These are phyloP conservation scores for Mesochorus sp. DNA, from an alignment of 2,888 invertebrate species.

Conservation along the genomic window DNA sequence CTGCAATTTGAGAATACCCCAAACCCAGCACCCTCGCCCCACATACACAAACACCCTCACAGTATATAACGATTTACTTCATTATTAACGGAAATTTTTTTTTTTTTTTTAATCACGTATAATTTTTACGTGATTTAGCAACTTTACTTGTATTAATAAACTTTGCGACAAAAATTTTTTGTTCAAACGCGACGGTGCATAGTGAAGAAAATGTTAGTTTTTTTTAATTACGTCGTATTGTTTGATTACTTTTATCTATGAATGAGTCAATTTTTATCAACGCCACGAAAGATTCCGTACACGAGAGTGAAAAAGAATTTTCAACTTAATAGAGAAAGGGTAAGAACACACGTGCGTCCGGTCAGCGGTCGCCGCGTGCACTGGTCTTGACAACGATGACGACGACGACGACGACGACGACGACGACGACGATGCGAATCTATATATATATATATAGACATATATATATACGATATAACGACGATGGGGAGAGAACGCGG, in stretches of 20 bases:
- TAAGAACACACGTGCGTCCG: conserved; percentile 70
- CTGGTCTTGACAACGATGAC: conserved; percentile 72
- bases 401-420: conserved; percentile 47
- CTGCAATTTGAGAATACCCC: not conserved
- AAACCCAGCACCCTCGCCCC: not conserved
- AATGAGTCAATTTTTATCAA: not conserved
- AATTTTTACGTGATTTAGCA: not conserved
- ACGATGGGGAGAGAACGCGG: conserved; percentile 22
- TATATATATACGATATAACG: conserved; percentile 54
- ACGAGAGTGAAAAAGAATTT: conserved; percentile 6
- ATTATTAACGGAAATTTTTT: not conserved
- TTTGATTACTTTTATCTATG: not conserved
- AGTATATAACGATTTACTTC: not conserved
- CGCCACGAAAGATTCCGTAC: not conserved
- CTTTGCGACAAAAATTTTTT: not conserved
- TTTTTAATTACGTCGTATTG: not conserved
- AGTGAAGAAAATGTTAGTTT: not conserved
- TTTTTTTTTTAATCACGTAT: not conserved
- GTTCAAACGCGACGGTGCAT: not conserved
- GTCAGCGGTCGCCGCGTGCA: conserved; percentile 79
- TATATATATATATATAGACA: too few species aligned
- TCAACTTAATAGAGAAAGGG: conserved; percentile 34
- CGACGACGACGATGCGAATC: conserved; percentile 24
- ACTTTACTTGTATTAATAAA: not conserved
- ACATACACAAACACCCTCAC: conserved; percentile 18